These are phyloP conservation scores for Zeus faber DNA, from an alignment of 2,113 vertebrate genomes.

Conservation along the genomic window DNA sequence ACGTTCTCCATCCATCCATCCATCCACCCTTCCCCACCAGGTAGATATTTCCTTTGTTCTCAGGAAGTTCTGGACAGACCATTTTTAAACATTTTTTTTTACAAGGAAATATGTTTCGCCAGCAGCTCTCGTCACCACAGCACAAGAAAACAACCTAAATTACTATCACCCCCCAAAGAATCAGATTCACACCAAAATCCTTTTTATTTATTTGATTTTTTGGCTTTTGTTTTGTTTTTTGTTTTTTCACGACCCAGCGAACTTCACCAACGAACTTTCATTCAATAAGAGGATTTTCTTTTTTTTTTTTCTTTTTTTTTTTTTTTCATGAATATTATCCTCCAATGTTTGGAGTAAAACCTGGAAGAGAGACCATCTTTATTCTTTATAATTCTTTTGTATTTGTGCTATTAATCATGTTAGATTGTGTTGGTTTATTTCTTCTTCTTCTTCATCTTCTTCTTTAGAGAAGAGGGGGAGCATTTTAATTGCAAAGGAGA, in stretches of 20 bases:
- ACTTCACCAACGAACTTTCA: constrained; percentile 11
- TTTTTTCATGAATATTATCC: constrained; percentile 40
- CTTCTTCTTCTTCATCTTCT: too few relatives aligned
- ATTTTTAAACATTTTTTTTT: too few relatives aligned
- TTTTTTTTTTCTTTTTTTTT: not conserved
- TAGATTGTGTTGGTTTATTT: constrained; percentile 27
- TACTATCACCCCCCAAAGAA: too few relatives aligned
- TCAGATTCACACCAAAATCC: constrained; percentile 16
- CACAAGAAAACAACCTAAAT: constrained; percentile 47
- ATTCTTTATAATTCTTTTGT: constrained; percentile 56
- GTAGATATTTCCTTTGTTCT: constrained; percentile 68
- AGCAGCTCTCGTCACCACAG: constrained; percentile 41
- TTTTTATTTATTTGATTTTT: too few relatives aligned
- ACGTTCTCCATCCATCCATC: not conserved
- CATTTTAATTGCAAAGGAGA: constrained; percentile 39
- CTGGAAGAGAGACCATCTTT: constrained; percentile 54
- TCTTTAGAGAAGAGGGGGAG: too few relatives aligned
- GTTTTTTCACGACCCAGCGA: not conserved
- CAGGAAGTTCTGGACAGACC: constrained; percentile 66
- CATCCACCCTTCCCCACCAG: constrained; percentile 30
- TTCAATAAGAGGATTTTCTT: constrained; percentile 35
- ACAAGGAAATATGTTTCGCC: constrained; percentile 59
- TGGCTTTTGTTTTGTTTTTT: not conserved
- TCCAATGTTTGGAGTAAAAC: constrained; percentile 68
- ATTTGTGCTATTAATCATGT: constrained; percentile 40